Evolutionary conservation across 2,113 vertebrate species (phyloP), one percentile per base, ranked within the genome.

Genomic region (Labrus mixtus): DNA sequence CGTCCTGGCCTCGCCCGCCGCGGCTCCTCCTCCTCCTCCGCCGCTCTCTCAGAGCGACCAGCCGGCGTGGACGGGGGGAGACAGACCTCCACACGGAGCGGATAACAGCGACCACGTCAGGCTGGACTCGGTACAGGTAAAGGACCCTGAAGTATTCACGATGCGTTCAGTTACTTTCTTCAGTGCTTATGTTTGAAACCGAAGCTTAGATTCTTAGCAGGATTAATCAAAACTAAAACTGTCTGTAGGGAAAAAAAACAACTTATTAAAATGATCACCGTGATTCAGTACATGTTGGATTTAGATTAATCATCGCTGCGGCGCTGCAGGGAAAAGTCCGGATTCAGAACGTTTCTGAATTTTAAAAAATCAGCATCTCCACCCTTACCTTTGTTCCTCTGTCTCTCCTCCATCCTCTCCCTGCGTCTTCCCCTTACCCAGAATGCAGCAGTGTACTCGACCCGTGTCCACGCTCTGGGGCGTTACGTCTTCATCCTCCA

Each of bases 401-500:
- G 4, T 61, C 50, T 64, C 4, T 10, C 5, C 17, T 5, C 53
- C 13, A 65, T 41, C 11, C 6, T 48, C 46, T 48, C 16, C 16
- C 46, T 48, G 0, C 12, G 37, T 46, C 11, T 39, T 13, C 37
- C 33, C 5, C 17, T 77, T 76, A 67, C 67, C 56, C 89, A 99
- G 98, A 95, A 95, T 86, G 95, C 96, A 0, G 95, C 95, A 13
- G 90, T 95, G 72, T 97, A 96, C 22, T 93, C 93, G 10, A 89
- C 94, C 3, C 95, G 78, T 1, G 94, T 99, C 68, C 96, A 96
- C 10, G 41, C 85, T 0, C 90, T 96, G 81, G 97, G 97, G 0
- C 97, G 96, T n/a, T 99, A 99, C 0, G 96, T 96, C 80, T 96
- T 99, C 90, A 93, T 99, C 76, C 91, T 99, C 1, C 98, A 99